Evolutionary conservation across 1,140 invertebrate genomes (phyloP), one percentile per base, ranked within the genome.

Genomic region (Phenacoccus solenopsis): DNA sequence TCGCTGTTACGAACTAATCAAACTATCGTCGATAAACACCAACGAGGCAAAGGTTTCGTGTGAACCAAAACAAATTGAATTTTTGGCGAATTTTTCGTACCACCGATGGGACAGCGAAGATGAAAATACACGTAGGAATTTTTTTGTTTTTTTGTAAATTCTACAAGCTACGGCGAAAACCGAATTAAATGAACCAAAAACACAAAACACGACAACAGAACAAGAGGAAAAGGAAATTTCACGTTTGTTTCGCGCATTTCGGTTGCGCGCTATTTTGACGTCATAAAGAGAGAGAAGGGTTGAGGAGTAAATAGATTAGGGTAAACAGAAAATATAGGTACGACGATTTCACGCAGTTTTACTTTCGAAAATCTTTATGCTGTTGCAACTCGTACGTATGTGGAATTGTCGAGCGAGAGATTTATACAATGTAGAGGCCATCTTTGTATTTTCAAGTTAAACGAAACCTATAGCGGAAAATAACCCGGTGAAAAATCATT

Each of bases 241-340:
- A 49, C 13, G 38, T 49, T 49, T 10, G 59, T 64, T 64, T 25
- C 59, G 59, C 59, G 59, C 59, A 64, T 64, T 64, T 25, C 59
- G 20, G 59, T 64, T 64, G 59, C 59, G 59, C 21, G 2, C 25
- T 24, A 64, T 64, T 64, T 64, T 64, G 59, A 64, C 59, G 59
- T 64, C 59, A 64, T 64, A 22, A 25, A 64, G 25, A 64, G 25
- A 27, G 20, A 64, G 5, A n/a, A 49, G 38, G 38, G 13, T 32
- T n/a, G 38, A 10, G 38, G 38, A 49, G 38, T 49, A 49, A 49
- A 49, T 49, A 49, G 38, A 49, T 49, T 49, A 49, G 5, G 38
- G 20, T 49, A 49, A 4, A 49, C 3, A 49, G 38, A 16, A 16
- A 49, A n/a, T 49, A 49, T n/a, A n/a, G 30, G 13, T n/a, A n/a